Base-by-base conservation (phyloP, 2,113 vertebrate species). In the Colistium nudipinnis region DNA sequence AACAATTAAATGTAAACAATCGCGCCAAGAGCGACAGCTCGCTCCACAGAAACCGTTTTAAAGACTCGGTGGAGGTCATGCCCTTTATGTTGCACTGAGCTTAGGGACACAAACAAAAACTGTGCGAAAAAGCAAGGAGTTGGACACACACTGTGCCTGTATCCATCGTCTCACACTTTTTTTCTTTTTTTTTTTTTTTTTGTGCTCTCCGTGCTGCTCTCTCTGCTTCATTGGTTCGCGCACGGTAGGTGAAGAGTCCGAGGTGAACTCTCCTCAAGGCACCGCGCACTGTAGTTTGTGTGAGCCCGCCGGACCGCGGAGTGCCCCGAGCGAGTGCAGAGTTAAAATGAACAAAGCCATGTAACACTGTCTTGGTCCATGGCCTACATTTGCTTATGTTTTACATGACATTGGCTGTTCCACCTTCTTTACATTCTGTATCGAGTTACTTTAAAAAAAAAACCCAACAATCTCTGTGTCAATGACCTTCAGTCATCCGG, bases 181-280 rank as follows among this genome's bases (percentile, higher is more conserved):
- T 81, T 87, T 69, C 83, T 82, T 64, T 64, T n/a, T 77, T 66
- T 82, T 76, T 62, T 83, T 81, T 87, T 69, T 83, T 82, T 64
- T 64, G 56, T 48, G 14, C 60, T 78, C 67, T 88, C 72, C 70
- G 57, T 84, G 67, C 31, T 57, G 45, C 54, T 49, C 30, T 79
- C 72, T 77, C 60, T 56, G 73, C 69, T 74, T 72, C 71, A 67
- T 28, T 63, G 72, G 74, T 54, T 70, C 19, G 20, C 49, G 43
- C 64, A 57, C 53, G 30, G 66, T 27, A 74, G 65, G 43, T 74
- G 64, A 72, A 56, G 25, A 74, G 13, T 43, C 54, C 27, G 55
- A 55, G 57, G 77, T 59, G 38, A 77, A 77, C 74, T 55, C 49
- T 43, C 30, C 52, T 31, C 39, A 60, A 78, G 56, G 38, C 60